phyloP scores from a whole-genome alignment of 2,888 invertebrate genomes.

The Gymnoscelis rufifasciata region DNA sequence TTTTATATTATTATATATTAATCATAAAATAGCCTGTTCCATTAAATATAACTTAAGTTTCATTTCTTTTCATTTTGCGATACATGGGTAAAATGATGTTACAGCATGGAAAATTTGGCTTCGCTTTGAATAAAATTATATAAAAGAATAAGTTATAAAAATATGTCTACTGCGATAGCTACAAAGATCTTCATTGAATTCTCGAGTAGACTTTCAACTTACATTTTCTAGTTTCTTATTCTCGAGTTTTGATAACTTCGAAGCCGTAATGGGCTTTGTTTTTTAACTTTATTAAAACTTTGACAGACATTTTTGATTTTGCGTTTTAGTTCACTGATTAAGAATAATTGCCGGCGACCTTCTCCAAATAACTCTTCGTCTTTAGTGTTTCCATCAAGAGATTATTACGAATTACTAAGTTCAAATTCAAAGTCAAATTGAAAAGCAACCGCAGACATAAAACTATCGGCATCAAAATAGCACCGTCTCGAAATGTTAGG shows the following conservation, averaged over 20 bases:
- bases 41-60: too few relatives aligned
- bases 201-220: neutral
- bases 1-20: too few relatives aligned
- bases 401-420: too few relatives aligned
- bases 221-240: slow-evolving; percentile 2
- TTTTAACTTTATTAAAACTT: slow-evolving; percentile 13
- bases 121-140: neutral
- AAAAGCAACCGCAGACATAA: slow-evolving; percentile 5
- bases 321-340: slow-evolving; percentile 4
- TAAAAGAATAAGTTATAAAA: too few relatives aligned
- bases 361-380: neutral
- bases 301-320: slow-evolving; percentile 7
- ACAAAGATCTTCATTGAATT: slow-evolving; percentile 1
- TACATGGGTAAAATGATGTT: too few relatives aligned
- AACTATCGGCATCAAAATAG: slow-evolving; percentile 27
- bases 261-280: slow-evolving; percentile 12
- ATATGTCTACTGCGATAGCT: neutral
- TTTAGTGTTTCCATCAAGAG: too few relatives aligned
- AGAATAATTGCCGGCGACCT: neutral
- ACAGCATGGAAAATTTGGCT: too few relatives aligned
- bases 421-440: neutral
- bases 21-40: too few relatives aligned
- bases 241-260: slow-evolving; percentile 15
- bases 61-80: too few relatives aligned
- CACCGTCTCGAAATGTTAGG: slow-evolving; percentile 48